phyloP scores from a whole-genome alignment of 2,888 invertebrate species.

The Branchipolynoe longqiensis region DNA sequence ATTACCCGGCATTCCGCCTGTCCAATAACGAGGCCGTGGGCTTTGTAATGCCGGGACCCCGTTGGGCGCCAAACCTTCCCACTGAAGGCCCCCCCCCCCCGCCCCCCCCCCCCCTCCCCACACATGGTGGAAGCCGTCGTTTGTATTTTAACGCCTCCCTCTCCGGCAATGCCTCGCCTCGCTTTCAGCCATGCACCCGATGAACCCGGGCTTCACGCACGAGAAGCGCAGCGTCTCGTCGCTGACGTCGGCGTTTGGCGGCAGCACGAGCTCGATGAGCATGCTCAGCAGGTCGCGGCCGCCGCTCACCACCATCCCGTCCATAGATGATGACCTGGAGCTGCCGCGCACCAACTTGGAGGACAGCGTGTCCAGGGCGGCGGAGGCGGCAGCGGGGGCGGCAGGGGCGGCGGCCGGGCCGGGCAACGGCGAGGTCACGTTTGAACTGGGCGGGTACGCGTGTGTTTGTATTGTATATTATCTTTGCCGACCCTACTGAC shows the following conservation, averaged over 20 bases:
- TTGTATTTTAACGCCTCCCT: too few species aligned
- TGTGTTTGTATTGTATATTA: neutral
- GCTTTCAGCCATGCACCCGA: conserved; percentile 17
- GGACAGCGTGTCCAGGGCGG: neutral
- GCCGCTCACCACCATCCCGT: conserved; percentile 39
- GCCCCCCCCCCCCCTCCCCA: too few species aligned
- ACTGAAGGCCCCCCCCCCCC: too few species aligned
- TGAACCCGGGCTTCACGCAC: neutral
- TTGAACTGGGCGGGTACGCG: conserved; percentile 26
- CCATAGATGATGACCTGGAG: neutral
- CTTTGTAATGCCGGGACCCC: too few species aligned
- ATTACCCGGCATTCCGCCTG: too few species aligned
- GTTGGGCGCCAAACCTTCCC: too few species aligned
- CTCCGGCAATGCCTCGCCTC: too few species aligned
- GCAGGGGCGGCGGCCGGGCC: neutral
- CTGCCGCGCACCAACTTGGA: conserved; percentile 4
- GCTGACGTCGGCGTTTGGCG: conserved; percentile 8
- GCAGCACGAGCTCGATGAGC: neutral
- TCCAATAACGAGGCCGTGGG: too few species aligned
- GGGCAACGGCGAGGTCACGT: conserved; percentile 5
- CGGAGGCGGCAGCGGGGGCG: neutral
- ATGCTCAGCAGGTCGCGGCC: neutral
- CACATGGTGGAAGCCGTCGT: too few species aligned
- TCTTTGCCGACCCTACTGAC: too few species aligned
- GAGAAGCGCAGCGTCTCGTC: conserved; percentile 22